These are phyloP conservation scores for Babylonia areolata DNA, from an alignment of 1,140 invertebrate genomes.

Conservation along the genomic window DNA sequence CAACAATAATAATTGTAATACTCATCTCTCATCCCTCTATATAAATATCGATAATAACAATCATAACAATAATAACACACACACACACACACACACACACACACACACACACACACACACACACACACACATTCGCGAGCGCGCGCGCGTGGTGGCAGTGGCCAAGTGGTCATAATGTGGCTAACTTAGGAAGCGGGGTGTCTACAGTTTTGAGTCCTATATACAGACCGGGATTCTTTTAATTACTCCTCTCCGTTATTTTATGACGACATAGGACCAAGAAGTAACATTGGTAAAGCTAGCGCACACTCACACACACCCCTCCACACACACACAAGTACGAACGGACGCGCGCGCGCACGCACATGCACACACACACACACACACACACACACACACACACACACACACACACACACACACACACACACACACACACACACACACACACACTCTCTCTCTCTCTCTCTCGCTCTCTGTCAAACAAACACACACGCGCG, in stretches of 20 bases:
- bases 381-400: background rate
- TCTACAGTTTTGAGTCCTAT: too few relatives aligned
- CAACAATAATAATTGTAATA: too few relatives aligned
- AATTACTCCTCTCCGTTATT: too few relatives aligned
- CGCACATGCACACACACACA: background rate
- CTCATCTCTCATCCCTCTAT: too few relatives aligned
- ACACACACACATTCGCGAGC: too few relatives aligned
- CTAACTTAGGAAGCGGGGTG: too few relatives aligned
- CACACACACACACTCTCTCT: background rate
- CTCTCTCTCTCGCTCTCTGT: background rate
- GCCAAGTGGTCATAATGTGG: too few relatives aligned
- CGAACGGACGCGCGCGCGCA: background rate
- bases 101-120: slow-evolving; percentile 9
- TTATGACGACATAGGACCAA: too few relatives aligned
- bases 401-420: slow-evolving; percentile 1
- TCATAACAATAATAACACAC: background rate
- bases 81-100: background rate
- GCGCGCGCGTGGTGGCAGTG: too few relatives aligned
- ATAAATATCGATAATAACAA: background rate
- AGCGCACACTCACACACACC: background rate
- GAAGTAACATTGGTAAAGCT: too few relatives aligned
- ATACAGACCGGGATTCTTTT: too few relatives aligned
- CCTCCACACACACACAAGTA: background rate
- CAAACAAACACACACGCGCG: background rate
- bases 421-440: background rate